Evolutionary conservation across 1,140 invertebrate species (phyloP).

Genomic region (Drosophila hydei): DNA sequence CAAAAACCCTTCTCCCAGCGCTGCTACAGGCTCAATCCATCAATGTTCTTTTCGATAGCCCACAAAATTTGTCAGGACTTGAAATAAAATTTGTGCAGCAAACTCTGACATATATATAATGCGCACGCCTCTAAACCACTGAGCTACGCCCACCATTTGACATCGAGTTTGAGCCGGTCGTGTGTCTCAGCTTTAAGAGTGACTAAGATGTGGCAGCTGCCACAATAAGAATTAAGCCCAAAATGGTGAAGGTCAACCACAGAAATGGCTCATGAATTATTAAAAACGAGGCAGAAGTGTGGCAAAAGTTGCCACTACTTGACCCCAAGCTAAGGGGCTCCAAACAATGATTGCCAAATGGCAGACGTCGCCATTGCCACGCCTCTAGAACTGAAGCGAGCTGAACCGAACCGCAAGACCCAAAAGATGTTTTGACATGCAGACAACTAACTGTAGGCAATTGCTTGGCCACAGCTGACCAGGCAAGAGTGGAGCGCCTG

Average conservation of each 20-base stretch:
- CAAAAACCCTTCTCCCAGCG: too few species aligned
- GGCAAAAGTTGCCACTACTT: slow-evolving; percentile 47
- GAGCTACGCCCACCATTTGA: slow-evolving; percentile 1
- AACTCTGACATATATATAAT: slow-evolving; percentile 39
- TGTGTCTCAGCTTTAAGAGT: slow-evolving; percentile 28
- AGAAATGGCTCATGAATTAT: slow-evolving; percentile 52
- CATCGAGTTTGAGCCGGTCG: slow-evolving; percentile 13
- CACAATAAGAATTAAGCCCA: slow-evolving; percentile 64
- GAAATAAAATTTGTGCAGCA: slow-evolving; percentile 40
- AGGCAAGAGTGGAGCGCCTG: neutral
- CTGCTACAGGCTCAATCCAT: slow-evolving; percentile 8
- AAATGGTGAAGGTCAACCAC: slow-evolving; percentile 73
- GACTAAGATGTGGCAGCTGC: slow-evolving; percentile 21
- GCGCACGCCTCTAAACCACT: slow-evolving; percentile 7
- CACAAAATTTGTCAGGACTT: slow-evolving; percentile 24
- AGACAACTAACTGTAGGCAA: slow-evolving; percentile 10
- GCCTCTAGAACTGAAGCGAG: too few species aligned
- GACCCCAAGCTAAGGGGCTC: slow-evolving; percentile 63
- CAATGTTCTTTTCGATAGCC: slow-evolving; percentile 3
- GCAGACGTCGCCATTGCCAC: neutral
- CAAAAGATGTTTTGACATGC: slow-evolving; percentile 62
- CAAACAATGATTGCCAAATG: slow-evolving; percentile 67
- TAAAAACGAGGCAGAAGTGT: slow-evolving; percentile 48
- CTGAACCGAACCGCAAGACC: slow-evolving; percentile 42
- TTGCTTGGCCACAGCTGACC: slow-evolving; percentile 9